phyloP scores from a whole-genome alignment of 2,113 vertebrate genomes.

The Stomatorhinus ivindoensis region DNA sequence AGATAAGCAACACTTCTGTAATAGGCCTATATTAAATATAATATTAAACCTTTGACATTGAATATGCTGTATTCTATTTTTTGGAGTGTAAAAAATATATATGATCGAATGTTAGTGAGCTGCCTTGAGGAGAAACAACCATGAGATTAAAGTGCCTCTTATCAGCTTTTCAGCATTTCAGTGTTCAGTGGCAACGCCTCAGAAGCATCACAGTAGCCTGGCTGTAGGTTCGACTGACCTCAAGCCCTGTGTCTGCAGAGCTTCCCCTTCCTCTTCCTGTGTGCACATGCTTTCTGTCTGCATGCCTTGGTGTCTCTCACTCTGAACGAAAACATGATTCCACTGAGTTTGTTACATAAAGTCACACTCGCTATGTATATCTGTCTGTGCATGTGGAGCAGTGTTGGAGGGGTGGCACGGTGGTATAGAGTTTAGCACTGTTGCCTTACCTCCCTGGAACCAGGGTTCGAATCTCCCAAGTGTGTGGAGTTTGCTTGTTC shows the following conservation, averaged over 20 bases:
- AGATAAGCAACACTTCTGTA: background rate
- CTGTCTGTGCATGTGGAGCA: background rate
- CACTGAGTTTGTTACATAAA: background rate
- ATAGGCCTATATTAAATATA: background rate
- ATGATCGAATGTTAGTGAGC: background rate
- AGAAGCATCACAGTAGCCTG: background rate
- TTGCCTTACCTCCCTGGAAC: background rate
- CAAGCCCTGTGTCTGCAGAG: background rate
- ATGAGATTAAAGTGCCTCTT: background rate
- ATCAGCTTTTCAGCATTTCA: background rate
- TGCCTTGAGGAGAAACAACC: background rate
- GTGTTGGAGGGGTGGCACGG: background rate
- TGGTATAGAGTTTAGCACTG: background rate
- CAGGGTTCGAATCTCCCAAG: background rate
- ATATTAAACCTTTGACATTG: background rate
- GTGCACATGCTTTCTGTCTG: background rate
- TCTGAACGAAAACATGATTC: background rate
- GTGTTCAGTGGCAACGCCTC: background rate
- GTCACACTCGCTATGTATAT: background rate
- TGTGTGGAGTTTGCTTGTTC: background rate
- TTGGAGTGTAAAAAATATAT: background rate
- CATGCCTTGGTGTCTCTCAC: background rate
- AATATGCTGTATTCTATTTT: background rate
- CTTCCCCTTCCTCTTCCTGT: background rate
- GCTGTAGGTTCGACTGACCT: background rate